A percentile compares a stretch with the other conserved stretches of the same genome.
Conservation (phyloP, 2,113 vertebrate species). For the Poeciliopsis turrubarensis region DNA sequence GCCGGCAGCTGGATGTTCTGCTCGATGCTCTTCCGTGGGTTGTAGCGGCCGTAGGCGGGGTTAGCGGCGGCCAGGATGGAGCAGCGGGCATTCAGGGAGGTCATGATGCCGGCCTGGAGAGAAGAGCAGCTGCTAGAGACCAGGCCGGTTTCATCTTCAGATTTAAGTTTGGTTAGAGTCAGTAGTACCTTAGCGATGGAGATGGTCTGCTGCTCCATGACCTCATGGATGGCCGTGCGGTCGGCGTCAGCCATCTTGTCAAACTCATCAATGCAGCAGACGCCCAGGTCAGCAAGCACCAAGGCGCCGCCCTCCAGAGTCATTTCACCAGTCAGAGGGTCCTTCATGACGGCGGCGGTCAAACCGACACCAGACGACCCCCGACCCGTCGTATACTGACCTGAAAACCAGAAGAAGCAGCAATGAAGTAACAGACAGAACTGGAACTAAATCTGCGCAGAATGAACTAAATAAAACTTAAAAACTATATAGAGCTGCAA, state of each 20-base stretch:
- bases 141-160: not conserved
- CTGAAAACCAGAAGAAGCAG: slow-evolving; percentile 56
- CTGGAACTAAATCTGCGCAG: not conserved
- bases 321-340: slow-evolving; percentile 87
- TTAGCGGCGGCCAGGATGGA: slow-evolving; percentile 93
- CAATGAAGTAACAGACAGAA: not conserved
- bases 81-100: slow-evolving; percentile 92
- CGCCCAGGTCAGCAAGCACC: slow-evolving; percentile 88
- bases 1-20: slow-evolving; percentile 92
- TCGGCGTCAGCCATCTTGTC: slow-evolving; percentile 93
- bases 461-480: not conserved
- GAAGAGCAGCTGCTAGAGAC: not conserved
- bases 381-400: slow-evolving; percentile 92
- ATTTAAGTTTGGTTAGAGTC: not conserved
- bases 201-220: slow-evolving; percentile 96
- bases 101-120: slow-evolving; percentile 89
- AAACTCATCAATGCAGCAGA: slow-evolving; percentile 96
- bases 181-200: slow-evolving; percentile 88
- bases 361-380: slow-evolving; percentile 92
- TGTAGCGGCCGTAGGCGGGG: slow-evolving; percentile 91
- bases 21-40: slow-evolving; percentile 86
- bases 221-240: slow-evolving; percentile 92
- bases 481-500: not conserved
- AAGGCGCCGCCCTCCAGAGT: slow-evolving; percentile 89
- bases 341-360: slow-evolving; percentile 90